Percentiles rank a stretch among this genome's conserved stretches.
phyloP scores from a whole-genome alignment of 2,888 invertebrate genomes.

The Tetragonula carbonaria region DNA sequence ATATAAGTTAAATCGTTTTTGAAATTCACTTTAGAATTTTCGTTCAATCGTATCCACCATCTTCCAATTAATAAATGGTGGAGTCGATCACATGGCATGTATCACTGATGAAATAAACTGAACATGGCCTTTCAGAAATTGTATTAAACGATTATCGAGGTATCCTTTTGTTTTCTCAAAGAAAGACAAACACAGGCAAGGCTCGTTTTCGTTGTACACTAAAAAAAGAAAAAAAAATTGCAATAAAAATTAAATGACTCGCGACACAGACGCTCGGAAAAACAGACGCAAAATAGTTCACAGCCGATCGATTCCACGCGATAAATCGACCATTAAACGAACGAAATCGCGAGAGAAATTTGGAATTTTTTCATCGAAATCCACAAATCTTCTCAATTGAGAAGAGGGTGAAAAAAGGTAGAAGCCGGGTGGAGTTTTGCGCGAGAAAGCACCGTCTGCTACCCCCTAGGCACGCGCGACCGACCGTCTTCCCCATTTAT shows the following conservation, averaged over 20 bases:
- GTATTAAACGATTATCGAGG: too few relatives aligned
- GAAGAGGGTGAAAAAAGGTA: not conserved
- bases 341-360: slow-evolving; percentile 17
- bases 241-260: not conserved
- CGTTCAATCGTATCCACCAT: too few relatives aligned
- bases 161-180: not conserved
- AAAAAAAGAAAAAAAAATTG: too few relatives aligned
- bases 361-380: slow-evolving; percentile 4
- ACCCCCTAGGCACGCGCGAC: slow-evolving; percentile 28
- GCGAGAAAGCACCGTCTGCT: slow-evolving; percentile 11
- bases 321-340: not conserved
- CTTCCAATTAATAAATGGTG: too few relatives aligned
- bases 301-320: not conserved
- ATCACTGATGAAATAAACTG: too few relatives aligned
- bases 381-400: not conserved
- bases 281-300: slow-evolving; percentile 3
- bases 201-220: not conserved
- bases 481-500: slow-evolving; percentile 62
- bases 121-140: too few relatives aligned
- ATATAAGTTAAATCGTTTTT: too few relatives aligned
- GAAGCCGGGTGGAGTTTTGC: not conserved
- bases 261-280: too few relatives aligned
- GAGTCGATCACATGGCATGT: too few relatives aligned
- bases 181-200: not conserved
- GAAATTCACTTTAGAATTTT: too few relatives aligned